phyloP scores from a whole-genome alignment of 2,113 vertebrate genomes.

The Chaetodon trifascialis region DNA sequence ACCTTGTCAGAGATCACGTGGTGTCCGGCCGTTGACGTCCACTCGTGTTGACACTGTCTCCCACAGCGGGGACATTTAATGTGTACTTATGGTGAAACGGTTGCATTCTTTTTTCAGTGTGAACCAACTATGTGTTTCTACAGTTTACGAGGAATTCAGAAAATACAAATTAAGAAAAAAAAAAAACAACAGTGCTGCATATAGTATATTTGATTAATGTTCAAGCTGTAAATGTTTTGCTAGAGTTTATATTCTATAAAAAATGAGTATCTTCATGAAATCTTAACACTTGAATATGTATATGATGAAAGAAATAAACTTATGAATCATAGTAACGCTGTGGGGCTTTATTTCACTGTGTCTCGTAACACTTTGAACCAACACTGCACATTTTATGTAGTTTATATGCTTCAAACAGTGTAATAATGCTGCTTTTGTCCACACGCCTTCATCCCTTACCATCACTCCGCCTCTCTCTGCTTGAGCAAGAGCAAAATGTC shows the following conservation, averaged over 20 bases:
- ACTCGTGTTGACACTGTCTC: constrained; percentile 31
- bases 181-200: constrained; percentile 64
- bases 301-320: constrained; percentile 76
- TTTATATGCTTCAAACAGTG: neutral
- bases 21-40: constrained; percentile 39
- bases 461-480: constrained; percentile 47
- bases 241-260: constrained; percentile 86
- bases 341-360: constrained; percentile 54
- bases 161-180: constrained; percentile 38
- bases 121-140: constrained; percentile 77
- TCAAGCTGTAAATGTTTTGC: constrained; percentile 85
- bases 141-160: constrained; percentile 69
- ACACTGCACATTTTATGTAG: neutral
- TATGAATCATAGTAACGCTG: constrained; percentile 36
- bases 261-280: constrained; percentile 78
- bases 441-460: neutral
- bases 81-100: constrained; percentile 70
- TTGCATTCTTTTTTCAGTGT: constrained; percentile 73
- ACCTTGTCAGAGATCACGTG: constrained; percentile 27
- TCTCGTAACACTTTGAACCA: constrained; percentile 4
- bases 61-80: constrained; percentile 27
- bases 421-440: neutral
- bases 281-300: constrained; percentile 78
- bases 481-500: constrained; percentile 77
- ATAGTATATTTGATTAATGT: constrained; percentile 81